Evolutionary conservation across 2,888 invertebrate genomes (phyloP).

Genomic region (Reticulitermes lucifugus): DNA sequence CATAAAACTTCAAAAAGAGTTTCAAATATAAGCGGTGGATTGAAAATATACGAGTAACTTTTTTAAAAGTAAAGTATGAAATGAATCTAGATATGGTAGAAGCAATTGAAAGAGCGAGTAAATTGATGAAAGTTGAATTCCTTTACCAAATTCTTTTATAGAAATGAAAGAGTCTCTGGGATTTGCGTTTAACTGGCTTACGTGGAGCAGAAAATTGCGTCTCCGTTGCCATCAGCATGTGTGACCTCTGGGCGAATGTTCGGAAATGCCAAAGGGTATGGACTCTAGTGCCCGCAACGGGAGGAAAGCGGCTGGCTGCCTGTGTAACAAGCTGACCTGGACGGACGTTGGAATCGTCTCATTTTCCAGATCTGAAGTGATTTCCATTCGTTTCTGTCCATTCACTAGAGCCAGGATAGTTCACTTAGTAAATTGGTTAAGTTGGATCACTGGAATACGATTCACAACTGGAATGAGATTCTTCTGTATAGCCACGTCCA

Average conservation of each 20-base stretch:
- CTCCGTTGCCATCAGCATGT: neutral
- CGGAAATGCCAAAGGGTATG: neutral
- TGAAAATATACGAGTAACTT: neutral
- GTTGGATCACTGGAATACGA: no score
- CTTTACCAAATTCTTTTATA: no score
- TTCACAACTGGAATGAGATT: no score
- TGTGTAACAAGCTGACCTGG: neutral
- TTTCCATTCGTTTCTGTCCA: no score
- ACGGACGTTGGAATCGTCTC: no score
- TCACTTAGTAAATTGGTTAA: no score
- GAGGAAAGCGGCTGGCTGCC: neutral
- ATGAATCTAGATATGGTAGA: neutral
- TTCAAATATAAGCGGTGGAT: neutral
- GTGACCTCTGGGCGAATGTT: constrained; percentile 1
- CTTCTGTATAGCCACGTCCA: neutral
- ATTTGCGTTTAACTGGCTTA: neutral
- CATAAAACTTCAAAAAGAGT: neutral
- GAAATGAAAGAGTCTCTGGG: neutral
- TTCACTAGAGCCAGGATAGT: no score
- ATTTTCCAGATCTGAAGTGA: no score
- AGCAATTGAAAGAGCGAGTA: neutral
- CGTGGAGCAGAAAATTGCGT: constrained; percentile 12
- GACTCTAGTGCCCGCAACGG: neutral
- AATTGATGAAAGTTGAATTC: neutral
- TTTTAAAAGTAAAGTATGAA: neutral